phyloP scores from a whole-genome alignment of 1,140 invertebrate genomes.

The Platyura marginata region DNA sequence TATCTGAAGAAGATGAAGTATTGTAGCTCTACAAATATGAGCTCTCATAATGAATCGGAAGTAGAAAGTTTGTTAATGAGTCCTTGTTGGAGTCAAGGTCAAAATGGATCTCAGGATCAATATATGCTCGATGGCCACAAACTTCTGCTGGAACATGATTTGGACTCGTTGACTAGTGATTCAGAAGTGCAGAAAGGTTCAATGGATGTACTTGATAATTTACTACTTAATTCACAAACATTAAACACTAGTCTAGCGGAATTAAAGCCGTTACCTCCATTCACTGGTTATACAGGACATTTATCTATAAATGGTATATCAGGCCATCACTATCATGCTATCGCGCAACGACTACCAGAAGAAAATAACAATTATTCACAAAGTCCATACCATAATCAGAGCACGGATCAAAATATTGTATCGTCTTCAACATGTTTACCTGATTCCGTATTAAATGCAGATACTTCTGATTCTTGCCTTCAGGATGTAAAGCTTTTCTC shows the following conservation, averaged over 20 bases:
- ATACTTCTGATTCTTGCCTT: constrained; percentile 20
- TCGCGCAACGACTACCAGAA: constrained; percentile 45
- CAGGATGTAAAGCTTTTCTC: constrained; percentile 26
- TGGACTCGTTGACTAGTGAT: constrained; percentile 22
- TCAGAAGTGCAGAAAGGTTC: constrained; percentile 28
- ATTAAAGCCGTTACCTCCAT: constrained; percentile 69
- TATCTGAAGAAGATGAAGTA: constrained; percentile 24
- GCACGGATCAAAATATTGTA: constrained; percentile 32
- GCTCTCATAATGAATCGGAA: constrained; percentile 26
- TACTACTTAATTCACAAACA: constrained; percentile 36
- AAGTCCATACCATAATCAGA: constrained; percentile 27
- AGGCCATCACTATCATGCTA: constrained; percentile 69
- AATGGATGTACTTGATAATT: constrained; percentile 40
- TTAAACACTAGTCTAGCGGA: constrained; percentile 47
- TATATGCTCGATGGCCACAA: constrained; percentile 25
- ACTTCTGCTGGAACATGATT: constrained; percentile 20
- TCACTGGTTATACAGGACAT: constrained; percentile 66
- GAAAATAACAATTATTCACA: constrained; percentile 44
- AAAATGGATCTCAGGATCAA: constrained; percentile 22
- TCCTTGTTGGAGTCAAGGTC: constrained; percentile 23
- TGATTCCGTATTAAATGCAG: constrained; percentile 27
- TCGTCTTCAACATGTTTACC: constrained; percentile 43
- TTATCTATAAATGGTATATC: constrained; percentile 67
- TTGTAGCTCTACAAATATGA: constrained; percentile 24
- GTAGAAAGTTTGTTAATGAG: constrained; percentile 25